These are phyloP conservation scores for Antidorcas marsupialis DNA, from an alignment of 2,113 vertebrate genomes.

Conservation along the genomic window DNA sequence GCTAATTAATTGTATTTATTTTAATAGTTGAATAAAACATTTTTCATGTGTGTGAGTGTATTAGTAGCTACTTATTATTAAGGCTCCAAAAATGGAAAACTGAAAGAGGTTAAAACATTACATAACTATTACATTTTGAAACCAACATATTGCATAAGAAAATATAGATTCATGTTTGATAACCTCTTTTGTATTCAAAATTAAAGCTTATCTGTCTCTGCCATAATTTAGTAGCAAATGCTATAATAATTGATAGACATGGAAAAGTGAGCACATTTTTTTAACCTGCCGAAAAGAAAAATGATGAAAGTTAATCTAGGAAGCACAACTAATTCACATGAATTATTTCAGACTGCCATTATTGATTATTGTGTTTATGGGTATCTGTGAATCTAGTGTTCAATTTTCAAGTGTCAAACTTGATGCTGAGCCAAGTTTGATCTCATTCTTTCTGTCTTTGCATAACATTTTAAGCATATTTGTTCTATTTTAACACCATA, in stretches of 20 bases:
- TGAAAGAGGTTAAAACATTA: background rate
- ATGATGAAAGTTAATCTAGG: background rate
- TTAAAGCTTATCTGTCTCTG: background rate
- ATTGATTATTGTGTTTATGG: background rate
- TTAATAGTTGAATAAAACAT: background rate
- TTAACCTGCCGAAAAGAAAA: background rate
- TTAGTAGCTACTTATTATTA: background rate
- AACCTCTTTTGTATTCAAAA: background rate
- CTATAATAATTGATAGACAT: background rate
- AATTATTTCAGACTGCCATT: background rate
- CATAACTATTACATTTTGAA: background rate
- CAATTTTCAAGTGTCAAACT: background rate
- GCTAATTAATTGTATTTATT: background rate
- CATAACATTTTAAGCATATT: background rate
- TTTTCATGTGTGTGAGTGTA: background rate
- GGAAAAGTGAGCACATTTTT: background rate
- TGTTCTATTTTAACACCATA: background rate
- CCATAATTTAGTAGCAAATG: background rate
- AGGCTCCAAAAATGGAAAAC: background rate
- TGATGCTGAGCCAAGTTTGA: background rate
- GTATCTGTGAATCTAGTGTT: background rate
- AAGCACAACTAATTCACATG: background rate
- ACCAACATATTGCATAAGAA: background rate
- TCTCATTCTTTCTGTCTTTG: background rate
- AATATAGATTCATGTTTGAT: background rate